These are phyloP conservation scores for Formica aserva DNA, from an alignment of 2,888 invertebrate species.

Conservation along the genomic window DNA sequence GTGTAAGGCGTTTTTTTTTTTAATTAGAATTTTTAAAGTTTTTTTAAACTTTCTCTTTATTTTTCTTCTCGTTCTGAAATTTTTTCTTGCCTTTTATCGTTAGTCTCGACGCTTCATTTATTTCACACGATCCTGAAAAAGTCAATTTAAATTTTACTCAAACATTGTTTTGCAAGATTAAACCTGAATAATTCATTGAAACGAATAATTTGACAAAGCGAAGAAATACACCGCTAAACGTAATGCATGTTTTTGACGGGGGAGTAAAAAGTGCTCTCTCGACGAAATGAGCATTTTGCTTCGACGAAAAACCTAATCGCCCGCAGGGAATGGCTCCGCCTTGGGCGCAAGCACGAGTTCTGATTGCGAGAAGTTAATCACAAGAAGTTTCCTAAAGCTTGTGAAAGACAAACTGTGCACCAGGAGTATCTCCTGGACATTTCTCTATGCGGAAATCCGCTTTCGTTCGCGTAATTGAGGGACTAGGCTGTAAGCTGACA, in stretches of 20 bases:
- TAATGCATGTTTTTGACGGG: slow-evolving; percentile 22
- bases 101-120: background rate
- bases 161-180: background rate
- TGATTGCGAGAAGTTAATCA: slow-evolving; percentile 68
- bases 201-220: slow-evolving; percentile 40
- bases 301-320: slow-evolving; percentile 66
- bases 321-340: slow-evolving; percentile 13
- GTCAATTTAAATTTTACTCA: slow-evolving; percentile 31
- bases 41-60: background rate
- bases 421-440: slow-evolving; percentile 13
- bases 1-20: slow-evolving; percentile 16
- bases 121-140: background rate
- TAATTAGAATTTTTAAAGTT: slow-evolving; percentile 16
- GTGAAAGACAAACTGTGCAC: slow-evolving; percentile 29
- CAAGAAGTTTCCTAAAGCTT: slow-evolving; percentile 42
- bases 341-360: background rate
- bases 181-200: slow-evolving; percentile 9
- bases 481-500: slow-evolving; percentile 28
- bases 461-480: slow-evolving; percentile 44
- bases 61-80: background rate
- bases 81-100: background rate
- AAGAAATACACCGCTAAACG: slow-evolving; percentile 1
- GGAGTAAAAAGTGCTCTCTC: background rate
- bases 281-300: slow-evolving; percentile 44
- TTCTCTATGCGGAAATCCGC: slow-evolving; percentile 35